Evolutionary conservation across 2,113 vertebrate genomes (phyloP).

Genomic region (Holacanthus passer): DNA sequence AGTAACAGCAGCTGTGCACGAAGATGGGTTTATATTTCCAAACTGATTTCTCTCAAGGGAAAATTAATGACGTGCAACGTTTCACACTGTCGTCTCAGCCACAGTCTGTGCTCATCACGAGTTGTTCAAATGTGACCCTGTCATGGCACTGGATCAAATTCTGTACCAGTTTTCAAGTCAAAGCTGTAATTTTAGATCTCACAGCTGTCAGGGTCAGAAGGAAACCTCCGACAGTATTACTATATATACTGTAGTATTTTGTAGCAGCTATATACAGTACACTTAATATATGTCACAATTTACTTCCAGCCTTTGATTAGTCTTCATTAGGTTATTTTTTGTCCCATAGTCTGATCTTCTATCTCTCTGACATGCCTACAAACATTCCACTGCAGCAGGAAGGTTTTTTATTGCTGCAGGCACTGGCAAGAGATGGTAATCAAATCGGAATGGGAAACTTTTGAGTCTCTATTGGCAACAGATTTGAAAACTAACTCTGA

Average conservation of each 20-base stretch:
- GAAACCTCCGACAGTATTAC: too few species aligned
- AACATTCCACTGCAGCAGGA: neutral
- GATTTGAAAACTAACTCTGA: too few species aligned
- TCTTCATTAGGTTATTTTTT: neutral
- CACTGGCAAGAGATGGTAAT: neutral
- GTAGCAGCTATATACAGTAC: neutral
- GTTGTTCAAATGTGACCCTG: neutral
- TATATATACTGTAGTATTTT: too few species aligned
- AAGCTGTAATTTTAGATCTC: neutral
- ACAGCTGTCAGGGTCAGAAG: too few species aligned
- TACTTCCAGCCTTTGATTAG: neutral
- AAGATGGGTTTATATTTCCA: neutral
- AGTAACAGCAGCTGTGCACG: slow-evolving; percentile 9
- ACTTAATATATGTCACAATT: neutral
- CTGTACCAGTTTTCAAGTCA: neutral
- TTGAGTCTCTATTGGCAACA: neutral
- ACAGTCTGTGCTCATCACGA: too few species aligned
- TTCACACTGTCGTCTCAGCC: neutral
- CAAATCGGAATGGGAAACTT: neutral
- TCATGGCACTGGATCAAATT: neutral
- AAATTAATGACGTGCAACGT: neutral
- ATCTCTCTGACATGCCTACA: neutral
- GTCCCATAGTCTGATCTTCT: neutral
- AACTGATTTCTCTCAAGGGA: slow-evolving; percentile 15
- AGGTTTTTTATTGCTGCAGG: neutral